A percentile compares a stretch with the other conserved stretches of the same genome.
Evolutionary conservation across 2,113 vertebrate genomes (phyloP).

Genomic region (Salvator merianae): DNA sequence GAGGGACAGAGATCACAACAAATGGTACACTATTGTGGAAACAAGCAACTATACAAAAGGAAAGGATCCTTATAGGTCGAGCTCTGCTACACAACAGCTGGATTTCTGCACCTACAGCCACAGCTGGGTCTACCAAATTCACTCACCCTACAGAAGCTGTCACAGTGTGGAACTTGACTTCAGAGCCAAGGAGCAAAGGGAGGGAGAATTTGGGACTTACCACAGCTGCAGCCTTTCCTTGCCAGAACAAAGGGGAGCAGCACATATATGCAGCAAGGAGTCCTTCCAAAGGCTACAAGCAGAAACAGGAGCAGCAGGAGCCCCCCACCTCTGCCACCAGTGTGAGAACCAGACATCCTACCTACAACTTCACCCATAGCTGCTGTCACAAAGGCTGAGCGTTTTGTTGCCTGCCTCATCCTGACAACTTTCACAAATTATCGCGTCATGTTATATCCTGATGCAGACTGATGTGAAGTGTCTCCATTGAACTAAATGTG

Average conservation of each 20-base stretch:
- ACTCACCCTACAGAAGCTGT: neutral
- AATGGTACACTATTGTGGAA: too few species aligned
- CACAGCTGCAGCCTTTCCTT: neutral
- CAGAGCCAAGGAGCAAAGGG: neutral
- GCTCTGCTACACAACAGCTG: neutral
- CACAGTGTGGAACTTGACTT: neutral
- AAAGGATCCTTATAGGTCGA: neutral
- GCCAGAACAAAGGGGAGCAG: neutral
- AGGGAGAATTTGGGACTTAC: neutral
- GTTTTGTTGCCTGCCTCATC: neutral
- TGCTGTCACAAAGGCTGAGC: conserved; percentile 7
- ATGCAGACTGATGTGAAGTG: neutral
- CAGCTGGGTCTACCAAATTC: neutral
- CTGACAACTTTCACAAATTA: conserved; percentile 12
- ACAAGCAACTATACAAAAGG: neutral
- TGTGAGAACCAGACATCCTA: too few species aligned
- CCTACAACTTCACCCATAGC: neutral
- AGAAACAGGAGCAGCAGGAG: too few species aligned
- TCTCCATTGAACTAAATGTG: neutral
- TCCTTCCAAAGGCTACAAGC: neutral
- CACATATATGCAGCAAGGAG: neutral
- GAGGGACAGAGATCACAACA: neutral
- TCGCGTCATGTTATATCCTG: neutral
- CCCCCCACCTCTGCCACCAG: too few species aligned
- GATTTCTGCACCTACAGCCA: too few species aligned